phyloP scores from a whole-genome alignment of 2,113 vertebrate genomes.

The Syrrhaptes paradoxus region DNA sequence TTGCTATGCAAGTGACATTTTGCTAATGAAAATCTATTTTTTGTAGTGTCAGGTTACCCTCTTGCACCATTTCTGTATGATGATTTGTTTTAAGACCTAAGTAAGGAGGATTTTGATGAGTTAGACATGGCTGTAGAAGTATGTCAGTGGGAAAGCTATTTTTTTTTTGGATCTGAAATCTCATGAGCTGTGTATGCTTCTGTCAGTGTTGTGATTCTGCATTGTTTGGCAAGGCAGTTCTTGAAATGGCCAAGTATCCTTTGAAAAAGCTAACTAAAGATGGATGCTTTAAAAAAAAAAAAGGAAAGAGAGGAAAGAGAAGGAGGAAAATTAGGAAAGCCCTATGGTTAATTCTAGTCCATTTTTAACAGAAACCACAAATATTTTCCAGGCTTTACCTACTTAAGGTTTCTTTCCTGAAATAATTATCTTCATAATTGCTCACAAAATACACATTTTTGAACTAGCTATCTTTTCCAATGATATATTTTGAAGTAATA shows the following conservation, averaged over 20 bases:
- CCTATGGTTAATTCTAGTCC: slow-evolving; percentile 33
- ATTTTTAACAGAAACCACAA: slow-evolving; percentile 45
- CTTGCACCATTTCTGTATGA: accelerated
- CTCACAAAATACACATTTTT: not conserved
- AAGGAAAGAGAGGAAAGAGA: not conserved
- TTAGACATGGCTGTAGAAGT: not conserved
- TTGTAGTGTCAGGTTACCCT: not conserved
- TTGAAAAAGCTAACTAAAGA: not conserved
- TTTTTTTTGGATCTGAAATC: not conserved
- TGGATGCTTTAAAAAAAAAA: not conserved
- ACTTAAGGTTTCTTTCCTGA: slow-evolving; percentile 10
- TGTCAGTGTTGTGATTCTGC: not conserved
- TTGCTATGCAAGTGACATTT: not conserved
- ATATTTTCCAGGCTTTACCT: slow-evolving; percentile 24
- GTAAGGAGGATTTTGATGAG: not conserved
- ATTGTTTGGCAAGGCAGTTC: not conserved
- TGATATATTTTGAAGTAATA: not conserved
- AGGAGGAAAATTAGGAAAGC: slow-evolving; percentile 29
- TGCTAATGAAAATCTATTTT: not conserved
- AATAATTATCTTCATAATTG: not conserved
- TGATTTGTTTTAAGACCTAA: not conserved
- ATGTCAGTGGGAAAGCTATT: not conserved
- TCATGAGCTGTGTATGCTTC: not conserved
- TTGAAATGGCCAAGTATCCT: not conserved
- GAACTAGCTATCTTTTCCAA: not conserved